Base-by-base conservation (phyloP, 1,140 invertebrate genomes). In the Paracyclopina nana region DNA sequence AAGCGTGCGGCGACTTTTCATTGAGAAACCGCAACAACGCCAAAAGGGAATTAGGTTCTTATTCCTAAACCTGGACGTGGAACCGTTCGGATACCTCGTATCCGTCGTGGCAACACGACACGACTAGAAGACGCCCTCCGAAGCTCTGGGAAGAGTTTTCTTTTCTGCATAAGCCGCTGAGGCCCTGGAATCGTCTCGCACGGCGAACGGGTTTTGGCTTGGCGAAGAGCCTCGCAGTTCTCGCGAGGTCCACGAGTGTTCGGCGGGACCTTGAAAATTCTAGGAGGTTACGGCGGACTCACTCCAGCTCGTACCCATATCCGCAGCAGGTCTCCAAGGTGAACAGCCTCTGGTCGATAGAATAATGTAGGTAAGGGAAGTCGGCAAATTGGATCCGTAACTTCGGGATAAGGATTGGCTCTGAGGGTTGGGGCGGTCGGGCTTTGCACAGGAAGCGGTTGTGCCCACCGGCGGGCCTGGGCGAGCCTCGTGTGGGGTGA, bases 351-450 rank as follows among this genome's bases (percentile, higher is more conserved):
- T 82, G 76, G 77, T 80, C 61, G 75, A 79, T 80, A 77, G 76
- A 79, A 70, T 73, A 81, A 81, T 80, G 77, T 79, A 80, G 78
- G 73, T 80, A 82, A 81, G 77, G 77, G 74, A 79, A 79, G 75
- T 79, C 72, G 72, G 68, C 72, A 79, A 80, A 75, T 71, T 76
- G 66, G 76, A 79, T 79, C 75, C 75, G 75, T 81, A 78, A 77
- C 75, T 77, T 78, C 69, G 74, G 75, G 69, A 77, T 68, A 77
- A 76, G 73, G 69, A 75, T 77, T 78, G 74, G 73, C 75, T 77
- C 75, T 78, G 72, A 74, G 70, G 73, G 69, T 68, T 66, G 71
- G 68, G 72, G 63, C 65, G 64, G 70, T 74, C 72, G 72, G 73
- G 73, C 70, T 74, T 70, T 28, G 27, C 1, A 20, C 57, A 59